Conservation (phyloP, 2,888 invertebrate species). For the Anoncus sp. region DNA sequence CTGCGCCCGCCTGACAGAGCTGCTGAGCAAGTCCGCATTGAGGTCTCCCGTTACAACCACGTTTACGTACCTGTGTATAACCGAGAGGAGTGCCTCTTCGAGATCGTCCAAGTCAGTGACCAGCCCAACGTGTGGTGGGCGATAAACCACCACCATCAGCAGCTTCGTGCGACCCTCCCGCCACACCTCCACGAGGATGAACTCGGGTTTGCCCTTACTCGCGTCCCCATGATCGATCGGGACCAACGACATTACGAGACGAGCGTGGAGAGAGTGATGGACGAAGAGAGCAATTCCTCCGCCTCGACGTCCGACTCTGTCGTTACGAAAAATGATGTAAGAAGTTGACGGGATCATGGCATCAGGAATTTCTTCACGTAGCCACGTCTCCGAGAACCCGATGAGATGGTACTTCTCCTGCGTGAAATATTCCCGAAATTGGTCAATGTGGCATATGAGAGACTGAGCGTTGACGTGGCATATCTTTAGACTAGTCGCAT, state of each 20-base stretch:
- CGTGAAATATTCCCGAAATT: not conserved
- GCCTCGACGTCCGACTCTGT: not conserved
- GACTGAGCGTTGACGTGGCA: not conserved
- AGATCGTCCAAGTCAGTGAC: not conserved
- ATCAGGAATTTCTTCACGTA: not conserved
- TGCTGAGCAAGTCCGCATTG: not conserved
- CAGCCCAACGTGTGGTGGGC: not conserved
- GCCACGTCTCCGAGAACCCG: not conserved
- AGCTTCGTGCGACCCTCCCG: too few species aligned
- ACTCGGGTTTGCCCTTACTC: not conserved
- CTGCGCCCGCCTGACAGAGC: too few species aligned
- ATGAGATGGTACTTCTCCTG: not conserved
- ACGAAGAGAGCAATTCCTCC: not conserved
- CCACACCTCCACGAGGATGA: not conserved
- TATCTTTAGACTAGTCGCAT: too few species aligned
- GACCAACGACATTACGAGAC: too few species aligned
- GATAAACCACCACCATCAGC: not conserved
- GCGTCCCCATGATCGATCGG: too few species aligned
- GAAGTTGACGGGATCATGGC: not conserved
- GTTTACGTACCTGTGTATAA: not conserved
- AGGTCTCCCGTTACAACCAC: not conserved
- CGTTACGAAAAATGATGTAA: not conserved
- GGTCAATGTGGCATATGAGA: not conserved
- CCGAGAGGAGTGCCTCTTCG: not conserved
- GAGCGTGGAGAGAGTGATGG: not conserved